phyloP scores from a whole-genome alignment of 2,113 vertebrate genomes.

The Calidris pugnax region DNA sequence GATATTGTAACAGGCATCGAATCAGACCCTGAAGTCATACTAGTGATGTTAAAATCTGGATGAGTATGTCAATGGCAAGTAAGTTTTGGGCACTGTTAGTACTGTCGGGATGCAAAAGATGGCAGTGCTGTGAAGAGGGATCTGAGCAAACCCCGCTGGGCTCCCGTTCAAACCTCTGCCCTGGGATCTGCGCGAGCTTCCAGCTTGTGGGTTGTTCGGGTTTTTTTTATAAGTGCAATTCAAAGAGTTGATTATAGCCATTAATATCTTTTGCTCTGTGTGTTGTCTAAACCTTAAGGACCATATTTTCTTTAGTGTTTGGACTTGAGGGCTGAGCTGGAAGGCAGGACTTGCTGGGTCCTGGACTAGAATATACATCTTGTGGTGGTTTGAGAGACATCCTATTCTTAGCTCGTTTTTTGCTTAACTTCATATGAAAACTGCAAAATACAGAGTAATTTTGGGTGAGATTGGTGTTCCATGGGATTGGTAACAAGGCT shows the following conservation, averaged over 20 bases:
- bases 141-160: neutral
- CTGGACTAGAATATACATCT: neutral
- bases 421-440: neutral
- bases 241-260: neutral
- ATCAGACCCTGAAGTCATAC: neutral
- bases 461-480: neutral
- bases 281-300: neutral
- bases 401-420: neutral
- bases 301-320: neutral
- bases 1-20: rapidly evolving
- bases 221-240: neutral
- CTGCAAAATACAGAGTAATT: neutral
- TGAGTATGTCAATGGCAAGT: neutral
- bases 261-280: neutral
- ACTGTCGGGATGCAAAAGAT: constrained; percentile 10
- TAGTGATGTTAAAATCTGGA: neutral
- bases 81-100: neutral
- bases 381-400: neutral
- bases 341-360: neutral
- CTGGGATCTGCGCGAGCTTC: neutral
- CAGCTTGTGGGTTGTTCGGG: neutral
- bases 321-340: neutral
- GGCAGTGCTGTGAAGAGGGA: constrained; percentile 2
- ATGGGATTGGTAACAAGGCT: neutral
- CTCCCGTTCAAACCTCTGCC: neutral